These are phyloP conservation scores for Conger conger DNA, from an alignment of 2,113 vertebrate species.

Conservation along the genomic window DNA sequence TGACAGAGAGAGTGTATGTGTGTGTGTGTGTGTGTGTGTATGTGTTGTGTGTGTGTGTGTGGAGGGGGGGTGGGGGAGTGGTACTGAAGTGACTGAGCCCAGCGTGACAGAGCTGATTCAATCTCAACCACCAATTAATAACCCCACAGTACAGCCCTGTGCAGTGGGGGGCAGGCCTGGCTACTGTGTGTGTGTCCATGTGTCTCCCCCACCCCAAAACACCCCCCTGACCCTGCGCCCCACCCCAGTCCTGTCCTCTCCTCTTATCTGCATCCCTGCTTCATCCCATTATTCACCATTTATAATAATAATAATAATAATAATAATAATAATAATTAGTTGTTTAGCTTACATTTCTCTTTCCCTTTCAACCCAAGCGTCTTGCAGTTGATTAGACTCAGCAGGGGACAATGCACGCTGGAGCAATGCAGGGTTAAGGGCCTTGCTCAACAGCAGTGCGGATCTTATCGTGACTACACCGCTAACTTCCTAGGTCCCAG, in stretches of 20 bases:
- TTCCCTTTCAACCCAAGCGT: too few species aligned
- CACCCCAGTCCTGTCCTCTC: neutral
- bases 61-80: neutral
- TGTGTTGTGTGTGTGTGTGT: neutral
- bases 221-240: neutral
- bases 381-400: too few species aligned
- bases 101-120: slow-evolving; percentile 56
- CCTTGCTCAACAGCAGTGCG: too few species aligned
- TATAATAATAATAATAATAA: too few species aligned
- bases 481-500: too few species aligned
- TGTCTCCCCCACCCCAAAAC: neutral
- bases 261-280: neutral
- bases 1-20: too few species aligned
- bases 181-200: neutral
- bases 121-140: slow-evolving; percentile 52
- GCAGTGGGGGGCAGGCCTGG: slow-evolving; percentile 27
- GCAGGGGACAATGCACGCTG: too few species aligned
- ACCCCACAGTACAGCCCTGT: slow-evolving; percentile 23
- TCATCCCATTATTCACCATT: slow-evolving; percentile 21
- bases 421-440: too few species aligned
- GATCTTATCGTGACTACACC: too few species aligned
- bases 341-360: too few species aligned
- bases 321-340: too few species aligned
- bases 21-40: too few species aligned
- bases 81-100: slow-evolving; percentile 48